Evolutionary conservation across 1,140 invertebrate genomes (phyloP).

Genomic region (Cydia fagiglandana): DNA sequence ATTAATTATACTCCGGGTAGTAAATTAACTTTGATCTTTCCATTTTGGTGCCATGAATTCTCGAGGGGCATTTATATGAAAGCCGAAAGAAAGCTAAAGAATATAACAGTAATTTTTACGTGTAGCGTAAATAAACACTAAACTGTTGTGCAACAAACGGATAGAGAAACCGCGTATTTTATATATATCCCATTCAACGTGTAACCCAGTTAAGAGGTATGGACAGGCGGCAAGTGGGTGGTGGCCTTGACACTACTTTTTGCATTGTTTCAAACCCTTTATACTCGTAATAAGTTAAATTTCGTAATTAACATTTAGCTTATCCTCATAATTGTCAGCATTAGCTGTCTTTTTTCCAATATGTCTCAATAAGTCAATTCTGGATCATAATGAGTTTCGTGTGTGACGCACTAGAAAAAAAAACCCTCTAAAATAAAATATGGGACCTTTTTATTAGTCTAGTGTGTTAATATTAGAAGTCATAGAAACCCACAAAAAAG

Average conservation of each 20-base stretch:
- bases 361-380: no score
- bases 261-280: neutral
- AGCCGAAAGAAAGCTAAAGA: neutral
- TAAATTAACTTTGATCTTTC: neutral
- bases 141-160: conserved; percentile 39
- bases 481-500: no score
- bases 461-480: no score
- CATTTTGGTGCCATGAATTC: neutral
- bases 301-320: no score
- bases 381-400: no score
- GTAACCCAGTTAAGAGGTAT: conserved; percentile 12
- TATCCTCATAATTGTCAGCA: no score
- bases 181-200: conserved; percentile 42
- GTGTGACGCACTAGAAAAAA: no score
- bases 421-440: no score
- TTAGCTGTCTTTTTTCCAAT: no score
- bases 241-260: conserved; percentile 23
- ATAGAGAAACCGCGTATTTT: conserved; percentile 39
- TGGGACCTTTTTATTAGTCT: no score
- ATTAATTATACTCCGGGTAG: neutral
- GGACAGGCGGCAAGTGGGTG: conserved; percentile 15
- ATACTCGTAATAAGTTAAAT: neutral
- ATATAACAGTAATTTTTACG: conserved; percentile 17
- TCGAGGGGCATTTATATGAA: neutral
- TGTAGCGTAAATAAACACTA: conserved; percentile 34